These are phyloP conservation scores for Onthophagus sagittarius DNA, from an alignment of 2,888 invertebrate species.

Conservation along the genomic window DNA sequence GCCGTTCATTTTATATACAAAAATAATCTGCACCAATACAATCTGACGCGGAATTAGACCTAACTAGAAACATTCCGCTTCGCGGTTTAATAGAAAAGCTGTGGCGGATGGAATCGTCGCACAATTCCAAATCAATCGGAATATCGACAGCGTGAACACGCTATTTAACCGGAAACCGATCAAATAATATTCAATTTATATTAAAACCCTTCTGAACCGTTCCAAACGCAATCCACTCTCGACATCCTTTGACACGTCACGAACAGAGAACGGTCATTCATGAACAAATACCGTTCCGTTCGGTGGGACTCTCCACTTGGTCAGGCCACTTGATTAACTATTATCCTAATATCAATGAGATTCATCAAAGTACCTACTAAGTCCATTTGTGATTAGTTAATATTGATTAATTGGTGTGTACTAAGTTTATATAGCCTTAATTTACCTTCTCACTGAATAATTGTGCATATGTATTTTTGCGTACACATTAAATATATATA, in stretches of 20 bases:
- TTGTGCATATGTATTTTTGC: too few relatives aligned
- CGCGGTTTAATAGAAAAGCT: too few relatives aligned
- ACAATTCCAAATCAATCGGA: background rate
- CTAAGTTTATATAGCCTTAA: too few relatives aligned
- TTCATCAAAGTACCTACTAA: too few relatives aligned
- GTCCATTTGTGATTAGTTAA: too few relatives aligned
- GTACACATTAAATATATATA: too few relatives aligned
- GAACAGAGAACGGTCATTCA: background rate
- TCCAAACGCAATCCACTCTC: background rate
- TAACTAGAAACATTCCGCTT: background rate
- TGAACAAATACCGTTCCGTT: background rate
- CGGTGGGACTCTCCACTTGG: background rate
- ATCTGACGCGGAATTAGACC: background rate
- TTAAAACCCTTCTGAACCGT: background rate
- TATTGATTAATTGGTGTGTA: too few relatives aligned
- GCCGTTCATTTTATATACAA: background rate
- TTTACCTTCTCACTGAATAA: too few relatives aligned
- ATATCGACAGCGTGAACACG: background rate
- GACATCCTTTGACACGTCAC: background rate
- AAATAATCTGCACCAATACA: background rate
- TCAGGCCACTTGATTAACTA: background rate
- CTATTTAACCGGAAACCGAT: background rate
- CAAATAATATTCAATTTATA: slow-evolving; percentile 10
- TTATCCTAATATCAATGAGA: background rate
- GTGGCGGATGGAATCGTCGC: background rate